Evolutionary conservation across 2,113 vertebrate genomes (phyloP).

Genomic region (Aegithalos caudatus): DNA sequence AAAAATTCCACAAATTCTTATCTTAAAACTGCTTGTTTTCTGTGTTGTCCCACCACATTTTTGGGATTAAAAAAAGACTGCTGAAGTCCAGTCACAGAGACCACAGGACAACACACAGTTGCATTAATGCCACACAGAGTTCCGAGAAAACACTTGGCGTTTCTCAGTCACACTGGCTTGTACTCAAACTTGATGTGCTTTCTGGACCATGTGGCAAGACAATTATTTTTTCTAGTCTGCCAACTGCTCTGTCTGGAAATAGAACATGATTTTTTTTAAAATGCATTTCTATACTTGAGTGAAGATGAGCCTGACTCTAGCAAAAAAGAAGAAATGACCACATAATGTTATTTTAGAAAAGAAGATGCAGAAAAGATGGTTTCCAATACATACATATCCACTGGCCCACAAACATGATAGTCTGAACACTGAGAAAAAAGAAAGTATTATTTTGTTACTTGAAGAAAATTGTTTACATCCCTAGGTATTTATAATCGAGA

Average conservation of each 20-base stretch:
- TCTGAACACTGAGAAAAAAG: background rate
- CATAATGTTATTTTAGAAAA: background rate
- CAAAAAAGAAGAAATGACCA: background rate
- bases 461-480: background rate
- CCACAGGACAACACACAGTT: background rate
- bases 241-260: background rate
- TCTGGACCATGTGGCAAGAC: background rate
- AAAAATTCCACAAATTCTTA: background rate
- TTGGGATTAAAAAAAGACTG: background rate
- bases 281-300: background rate
- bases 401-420: background rate
- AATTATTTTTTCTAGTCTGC: background rate
- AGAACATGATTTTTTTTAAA: accelerated
- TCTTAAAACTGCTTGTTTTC: background rate
- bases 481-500: background rate
- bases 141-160: background rate
- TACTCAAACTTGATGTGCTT: background rate
- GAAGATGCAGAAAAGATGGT: background rate
- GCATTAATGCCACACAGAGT: background rate
- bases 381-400: background rate
- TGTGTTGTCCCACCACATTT: background rate
- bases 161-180: background rate
- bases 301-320: background rate
- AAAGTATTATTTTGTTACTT: background rate
- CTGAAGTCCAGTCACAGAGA: background rate